Evolutionary conservation across 2,113 vertebrate species (phyloP), one percentile per base, ranked within the genome.

Genomic region (Platysternon megacephalum): DNA sequence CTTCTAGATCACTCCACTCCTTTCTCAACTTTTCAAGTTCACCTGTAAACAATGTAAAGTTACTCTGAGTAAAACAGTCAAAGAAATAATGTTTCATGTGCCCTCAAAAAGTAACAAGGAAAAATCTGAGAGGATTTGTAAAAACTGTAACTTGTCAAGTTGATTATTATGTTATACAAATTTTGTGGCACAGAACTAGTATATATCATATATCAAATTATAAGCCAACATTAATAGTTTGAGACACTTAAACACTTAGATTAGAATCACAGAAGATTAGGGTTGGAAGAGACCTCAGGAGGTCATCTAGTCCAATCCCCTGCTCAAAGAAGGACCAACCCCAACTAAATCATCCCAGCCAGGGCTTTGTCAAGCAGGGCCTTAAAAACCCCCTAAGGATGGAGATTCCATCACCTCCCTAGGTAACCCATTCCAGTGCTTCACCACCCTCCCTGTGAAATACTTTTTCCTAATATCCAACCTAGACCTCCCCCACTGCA

Each of bases 21-120:
- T 98, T 97, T 97, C 98, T 99, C 97, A 99, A 90, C 82, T 98
- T 97, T 65, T 98, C 98, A 86, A 99, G 98, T 97, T 99, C 99
- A 96, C 78, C 99, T 99, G 97, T 12, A 3, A 95, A 58, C 39
- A 91, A 89, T 83, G 88, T 82, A 65, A 21, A 44, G 83, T 84
- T 72, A 14, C 84, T 86, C 6, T 48, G 42, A 79, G 32, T 35
- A 91, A 86, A 95, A 84, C 29, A 61, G 11, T 76, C 55, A 32
- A 22, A 46, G 16, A 79, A 68, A 90, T 93, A 89, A 56, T 49
- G 3, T 35, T 78, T 95, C 79, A 84, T 82, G 26, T 42, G 88
- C 46, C 39, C 49, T 14, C 32, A 89, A 35, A n/a, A 79, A 82
- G 72, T 58, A 94, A 81, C 5, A 35, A 88, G 10, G 53, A 84